phyloP scores from a whole-genome alignment of 2,797 vertebrate genomes.

The Lagodon rhomboides region DNA sequence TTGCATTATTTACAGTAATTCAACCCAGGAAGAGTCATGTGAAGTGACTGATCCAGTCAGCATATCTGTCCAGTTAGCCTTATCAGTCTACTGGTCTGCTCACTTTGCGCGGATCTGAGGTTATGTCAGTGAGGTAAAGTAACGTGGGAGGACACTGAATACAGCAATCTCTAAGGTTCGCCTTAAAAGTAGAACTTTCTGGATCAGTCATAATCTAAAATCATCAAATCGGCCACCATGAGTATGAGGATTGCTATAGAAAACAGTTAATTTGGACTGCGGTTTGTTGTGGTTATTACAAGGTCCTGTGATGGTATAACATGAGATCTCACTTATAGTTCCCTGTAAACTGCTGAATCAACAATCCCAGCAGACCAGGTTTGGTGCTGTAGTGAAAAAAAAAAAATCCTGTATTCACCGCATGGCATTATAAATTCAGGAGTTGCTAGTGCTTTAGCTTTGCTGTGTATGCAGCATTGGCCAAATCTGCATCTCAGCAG shows the following conservation, averaged over 20 bases:
- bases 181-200: too few species aligned
- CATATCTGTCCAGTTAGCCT: too few species aligned
- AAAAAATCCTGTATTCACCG: slow-evolving; percentile 43
- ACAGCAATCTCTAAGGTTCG: too few species aligned
- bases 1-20: too few species aligned
- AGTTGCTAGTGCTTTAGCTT: slow-evolving; percentile 66
- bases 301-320: slow-evolving; percentile 1
- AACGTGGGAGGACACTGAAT: too few species aligned
- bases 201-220: too few species aligned
- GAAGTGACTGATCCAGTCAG: too few species aligned
- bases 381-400: slow-evolving; percentile 44
- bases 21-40: too few species aligned
- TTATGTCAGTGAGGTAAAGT: too few species aligned
- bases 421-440: slow-evolving; percentile 77
- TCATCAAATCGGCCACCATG: too few species aligned
- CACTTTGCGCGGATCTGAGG: too few species aligned
- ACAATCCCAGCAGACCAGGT: slow-evolving; percentile 38
- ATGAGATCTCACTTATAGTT: slow-evolving; percentile 22
- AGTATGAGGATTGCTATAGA: not conserved
- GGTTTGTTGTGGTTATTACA: not conserved
- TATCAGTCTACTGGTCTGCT: too few species aligned
- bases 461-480: slow-evolving; percentile 74
- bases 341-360: slow-evolving; percentile 60
- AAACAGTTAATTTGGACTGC: not conserved
- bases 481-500: slow-evolving; percentile 71